Base-by-base conservation (phyloP, 2,113 vertebrate genomes). In the Nibea coibor region DNA sequence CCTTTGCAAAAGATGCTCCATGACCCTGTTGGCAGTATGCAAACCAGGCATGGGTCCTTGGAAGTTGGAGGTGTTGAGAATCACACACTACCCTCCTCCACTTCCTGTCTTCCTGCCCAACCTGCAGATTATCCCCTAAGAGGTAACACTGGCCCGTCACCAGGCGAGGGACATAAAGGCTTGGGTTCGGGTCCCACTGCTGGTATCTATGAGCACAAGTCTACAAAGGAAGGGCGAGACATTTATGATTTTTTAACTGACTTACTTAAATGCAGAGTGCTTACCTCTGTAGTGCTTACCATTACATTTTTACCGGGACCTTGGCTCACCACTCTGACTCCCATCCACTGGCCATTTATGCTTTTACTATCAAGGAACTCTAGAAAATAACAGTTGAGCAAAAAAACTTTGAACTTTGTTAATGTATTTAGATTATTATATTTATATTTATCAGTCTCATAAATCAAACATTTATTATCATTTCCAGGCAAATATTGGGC, bases 261-360 rank as follows among this genome's bases (percentile, higher is more conserved):
- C 58, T 59, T 56, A 0, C 26, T 15, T n/a, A 2, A 63, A 26
- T 56, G 10, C 8, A 7, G 12, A 15, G 10, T 9, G n/a, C 58
- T 65, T 53, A 26, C 35, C 8, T 8, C 7, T 39, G 35, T 39
- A 39, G 35, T 39, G n/a, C 84, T 96, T 93, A 99, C 97, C 98
- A 99, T 96, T 15, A 99, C 92, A 81, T 97, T 98, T 87, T 96
- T 96, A 70, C 97, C 98, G 11, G 96, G 96, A 1, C 97, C 97
- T 86, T 99, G 98, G 82, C 98, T 99, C 67, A 88, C 94, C 58
- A 99, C 97, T 61, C 96, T 95, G 22, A 97, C 96, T 42, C 98
- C 98, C 97, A 99, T 97, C 98, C 98, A 99, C 1, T 99, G 98
- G 78, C 96, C 95, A 88, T 98, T 96, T 92, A 97, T 97, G 83